A percentile compares a stretch with the other conserved stretches of the same genome.
These are phyloP conservation scores for Anguilla pacifica DNA, from an alignment of 2,797 vertebrate genomes.

Conservation along the genomic window DNA sequence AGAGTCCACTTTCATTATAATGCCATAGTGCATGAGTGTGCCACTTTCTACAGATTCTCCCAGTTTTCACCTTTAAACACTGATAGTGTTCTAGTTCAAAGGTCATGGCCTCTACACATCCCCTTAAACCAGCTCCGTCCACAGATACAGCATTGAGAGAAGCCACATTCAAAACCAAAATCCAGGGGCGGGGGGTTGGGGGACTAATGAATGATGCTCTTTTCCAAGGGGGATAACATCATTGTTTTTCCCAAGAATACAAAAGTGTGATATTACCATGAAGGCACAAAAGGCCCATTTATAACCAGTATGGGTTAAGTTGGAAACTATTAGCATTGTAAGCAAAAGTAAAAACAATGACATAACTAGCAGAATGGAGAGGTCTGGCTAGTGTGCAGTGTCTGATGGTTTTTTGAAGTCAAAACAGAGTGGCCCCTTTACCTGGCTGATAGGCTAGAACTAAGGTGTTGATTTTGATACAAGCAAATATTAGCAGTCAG, in stretches of 20 bases:
- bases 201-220: neutral
- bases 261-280: neutral
- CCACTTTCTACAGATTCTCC: neutral
- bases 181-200: neutral
- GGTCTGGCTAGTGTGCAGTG: neutral
- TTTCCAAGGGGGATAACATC: neutral
- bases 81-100: constrained; percentile 43
- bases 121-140: neutral
- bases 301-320: neutral
- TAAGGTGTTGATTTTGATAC: neutral
- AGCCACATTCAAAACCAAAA: neutral
- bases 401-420: neutral
- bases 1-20: neutral
- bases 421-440: neutral
- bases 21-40: neutral
- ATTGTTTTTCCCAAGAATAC: neutral
- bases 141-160: neutral
- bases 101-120: constrained; percentile 36
- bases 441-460: no score
- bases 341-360: neutral
- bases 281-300: neutral
- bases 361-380: neutral
- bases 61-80: constrained; percentile 30
- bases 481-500: no score
- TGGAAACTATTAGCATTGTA: neutral